Percentiles rank a stretch among this genome's conserved stretches.
Conservation (phyloP, 2,888 invertebrate genomes). For the Anagyrus pseudococci region DNA sequence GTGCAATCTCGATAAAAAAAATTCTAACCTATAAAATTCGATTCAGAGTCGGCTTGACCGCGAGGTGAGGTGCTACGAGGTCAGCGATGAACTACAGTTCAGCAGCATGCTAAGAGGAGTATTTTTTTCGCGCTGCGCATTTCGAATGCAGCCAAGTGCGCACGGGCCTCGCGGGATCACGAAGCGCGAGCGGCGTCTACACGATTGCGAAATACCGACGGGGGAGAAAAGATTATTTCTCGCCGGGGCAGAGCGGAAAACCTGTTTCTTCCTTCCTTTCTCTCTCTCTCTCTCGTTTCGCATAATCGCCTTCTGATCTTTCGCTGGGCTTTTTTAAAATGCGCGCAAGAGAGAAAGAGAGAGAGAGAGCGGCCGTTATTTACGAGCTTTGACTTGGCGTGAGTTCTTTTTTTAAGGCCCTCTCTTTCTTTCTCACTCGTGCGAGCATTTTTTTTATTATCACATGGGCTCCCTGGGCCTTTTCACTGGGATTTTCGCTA, state of each 20-base stretch:
- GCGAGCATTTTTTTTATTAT: not conserved
- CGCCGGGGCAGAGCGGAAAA: constrained; percentile 35
- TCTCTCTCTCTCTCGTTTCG: not conserved
- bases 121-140: constrained; percentile 16
- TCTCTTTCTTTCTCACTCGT: constrained; percentile 4
- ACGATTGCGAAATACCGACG: constrained; percentile 31
- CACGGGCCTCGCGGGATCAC: constrained; percentile 18
- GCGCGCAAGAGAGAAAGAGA: not conserved
- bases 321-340: constrained; percentile 23
- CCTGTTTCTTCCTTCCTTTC: constrained; percentile 28
- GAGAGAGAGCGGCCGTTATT: constrained; percentile 21
- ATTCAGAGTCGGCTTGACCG: too few species aligned
- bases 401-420: too few species aligned
- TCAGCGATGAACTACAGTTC: not conserved
- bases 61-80: too few species aligned
- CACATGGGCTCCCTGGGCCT: too few species aligned
- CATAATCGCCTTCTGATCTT: constrained; percentile 35
- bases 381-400: constrained; percentile 26
- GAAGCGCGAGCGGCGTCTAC: constrained; percentile 31
- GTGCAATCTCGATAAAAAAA: too few species aligned
- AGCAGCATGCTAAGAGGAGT: not conserved
- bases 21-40: too few species aligned
- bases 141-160: constrained; percentile 9
- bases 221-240: not conserved
- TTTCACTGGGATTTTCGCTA: constrained; percentile 12